phyloP scores from a whole-genome alignment of 2,797 vertebrate species.

The Halcyon smyrnensis region DNA sequence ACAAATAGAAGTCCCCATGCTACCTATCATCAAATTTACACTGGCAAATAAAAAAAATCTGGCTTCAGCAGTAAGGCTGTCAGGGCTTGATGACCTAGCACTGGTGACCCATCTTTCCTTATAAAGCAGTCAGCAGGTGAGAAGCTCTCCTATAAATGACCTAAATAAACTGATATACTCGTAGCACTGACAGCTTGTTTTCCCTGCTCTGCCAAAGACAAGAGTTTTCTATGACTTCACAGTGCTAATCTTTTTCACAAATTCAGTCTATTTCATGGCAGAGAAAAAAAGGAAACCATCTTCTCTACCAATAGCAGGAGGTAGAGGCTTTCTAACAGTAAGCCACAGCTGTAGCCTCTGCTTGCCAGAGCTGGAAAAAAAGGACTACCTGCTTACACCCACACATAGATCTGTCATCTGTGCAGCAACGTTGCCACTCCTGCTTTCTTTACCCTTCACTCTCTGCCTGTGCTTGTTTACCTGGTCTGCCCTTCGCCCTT shows the following conservation, averaged over 20 bases:
- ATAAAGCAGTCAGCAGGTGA: not conserved
- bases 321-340: not conserved
- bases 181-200: not conserved
- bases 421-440: fast-evolving
- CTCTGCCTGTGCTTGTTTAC: not conserved
- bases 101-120: not conserved
- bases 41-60: not conserved
- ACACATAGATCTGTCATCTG: fast-evolving
- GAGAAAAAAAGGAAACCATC: not conserved
- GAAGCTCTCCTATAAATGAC: not conserved
- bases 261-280: not conserved
- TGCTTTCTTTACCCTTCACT: not conserved
- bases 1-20: not conserved
- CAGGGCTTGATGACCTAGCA: not conserved
- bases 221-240: not conserved
- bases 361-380: not conserved
- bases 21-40: not conserved
- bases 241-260: not conserved
- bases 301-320: not conserved
- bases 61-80: not conserved
- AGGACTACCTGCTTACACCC: not conserved
- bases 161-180: not conserved
- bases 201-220: not conserved
- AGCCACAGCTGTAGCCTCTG: not conserved
- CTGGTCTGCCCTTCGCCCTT: not conserved